Conservation (phyloP, 1,140 invertebrate genomes). For the Halyomorpha halys region DNA sequence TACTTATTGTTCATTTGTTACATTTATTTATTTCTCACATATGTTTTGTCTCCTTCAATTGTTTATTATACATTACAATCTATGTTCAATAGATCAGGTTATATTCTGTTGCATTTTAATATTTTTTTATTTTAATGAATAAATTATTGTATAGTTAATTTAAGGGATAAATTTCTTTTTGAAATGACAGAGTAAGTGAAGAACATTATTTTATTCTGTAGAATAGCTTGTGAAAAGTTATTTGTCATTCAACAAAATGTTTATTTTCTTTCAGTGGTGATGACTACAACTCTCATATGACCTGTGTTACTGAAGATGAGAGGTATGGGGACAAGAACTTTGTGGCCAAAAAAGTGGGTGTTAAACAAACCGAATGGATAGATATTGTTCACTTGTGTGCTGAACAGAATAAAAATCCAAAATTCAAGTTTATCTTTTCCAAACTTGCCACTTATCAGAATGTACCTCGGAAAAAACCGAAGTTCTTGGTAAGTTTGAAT, state of each 20-base stretch:
- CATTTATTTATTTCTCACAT: not conserved
- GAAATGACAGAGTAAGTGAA: not conserved
- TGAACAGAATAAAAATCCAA: conserved; percentile 9
- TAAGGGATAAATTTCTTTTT: not conserved
- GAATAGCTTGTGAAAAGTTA: not conserved
- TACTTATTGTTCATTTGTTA: not conserved
- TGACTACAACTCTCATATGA: conserved; percentile 17
- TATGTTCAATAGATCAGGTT: not conserved
- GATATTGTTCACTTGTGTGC: conserved; percentile 1
- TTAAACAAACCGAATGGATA: conserved; percentile 22
- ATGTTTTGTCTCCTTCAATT: not conserved
- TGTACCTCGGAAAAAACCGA: conserved; percentile 21
- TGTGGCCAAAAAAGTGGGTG: conserved; percentile 1
- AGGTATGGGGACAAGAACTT: conserved; percentile 22
- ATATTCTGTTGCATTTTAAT: not conserved
- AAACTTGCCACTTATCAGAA: not conserved
- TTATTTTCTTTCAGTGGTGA: conserved; percentile 17
- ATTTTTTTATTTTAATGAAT: not conserved
- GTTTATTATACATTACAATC: not conserved
- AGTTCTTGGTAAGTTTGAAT: conserved; percentile 22
- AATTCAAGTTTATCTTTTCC: not conserved
- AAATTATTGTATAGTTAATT: not conserved
- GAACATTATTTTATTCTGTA: not conserved
- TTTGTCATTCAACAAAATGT: not conserved
- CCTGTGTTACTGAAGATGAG: conserved; percentile 23